A percentile compares a stretch with the other conserved stretches of the same genome.
These are phyloP conservation scores for Chrysogorgia sp. DNA, from an alignment of 92 coral and sea anemone species.

Conservation along the genomic window DNA sequence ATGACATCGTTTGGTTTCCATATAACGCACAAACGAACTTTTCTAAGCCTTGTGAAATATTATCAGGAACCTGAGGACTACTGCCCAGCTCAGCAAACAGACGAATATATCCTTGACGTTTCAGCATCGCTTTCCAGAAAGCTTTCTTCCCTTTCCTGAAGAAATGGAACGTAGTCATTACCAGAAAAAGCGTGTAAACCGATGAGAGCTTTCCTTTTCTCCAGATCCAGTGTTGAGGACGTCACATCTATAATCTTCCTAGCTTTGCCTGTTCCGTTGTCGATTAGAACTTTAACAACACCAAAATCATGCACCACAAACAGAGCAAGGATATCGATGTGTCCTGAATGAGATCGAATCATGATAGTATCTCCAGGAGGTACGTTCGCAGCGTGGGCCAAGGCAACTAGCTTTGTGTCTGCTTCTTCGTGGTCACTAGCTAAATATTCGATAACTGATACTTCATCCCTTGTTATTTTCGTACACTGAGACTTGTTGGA, in stretches of 20 bases:
- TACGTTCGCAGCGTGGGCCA: conserved; percentile 3
- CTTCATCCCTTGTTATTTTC: neutral
- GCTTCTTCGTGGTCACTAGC: conserved; percentile 16
- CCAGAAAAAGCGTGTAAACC: conserved; percentile 27
- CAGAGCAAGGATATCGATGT: conserved; percentile 33
- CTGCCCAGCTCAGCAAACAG: conserved; percentile 9
- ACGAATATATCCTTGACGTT: neutral
- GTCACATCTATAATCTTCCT: conserved; percentile 12
- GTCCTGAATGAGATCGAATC: conserved; percentile 45
- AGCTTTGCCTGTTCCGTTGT: conserved; percentile 20
- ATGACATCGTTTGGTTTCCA: neutral
- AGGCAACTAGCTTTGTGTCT: conserved; percentile 3
- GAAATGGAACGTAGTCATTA: conserved; percentile 16
- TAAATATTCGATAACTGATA: neutral
- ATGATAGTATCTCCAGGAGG: conserved; percentile 8
- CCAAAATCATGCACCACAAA: conserved; percentile 18
- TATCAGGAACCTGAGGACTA: conserved; percentile 3
- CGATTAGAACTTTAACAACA: neutral
- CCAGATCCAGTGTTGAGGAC: conserved; percentile 1
- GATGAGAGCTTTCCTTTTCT: conserved; percentile 3
- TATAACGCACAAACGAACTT: conserved; percentile 12
- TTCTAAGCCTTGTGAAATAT: conserved; percentile 4
- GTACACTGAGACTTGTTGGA: neutral
- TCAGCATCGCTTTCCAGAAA: conserved; percentile 33
- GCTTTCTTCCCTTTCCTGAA: conserved; percentile 27